Base-by-base conservation (phyloP, 2,113 vertebrate genomes). In the Gnathonemus echidnorhynchus region DNA sequence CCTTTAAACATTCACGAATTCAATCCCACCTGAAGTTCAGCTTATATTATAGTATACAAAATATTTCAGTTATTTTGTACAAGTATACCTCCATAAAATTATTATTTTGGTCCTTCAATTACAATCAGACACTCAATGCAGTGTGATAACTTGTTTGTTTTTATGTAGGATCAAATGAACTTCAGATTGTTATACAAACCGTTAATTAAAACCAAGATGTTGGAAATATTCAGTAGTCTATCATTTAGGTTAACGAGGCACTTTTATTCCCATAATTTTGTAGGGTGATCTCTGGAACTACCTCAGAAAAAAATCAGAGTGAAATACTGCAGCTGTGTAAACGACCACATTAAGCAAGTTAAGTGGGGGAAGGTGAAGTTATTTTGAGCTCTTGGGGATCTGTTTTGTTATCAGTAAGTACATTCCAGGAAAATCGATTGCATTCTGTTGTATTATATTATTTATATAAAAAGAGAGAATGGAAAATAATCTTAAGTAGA, bases 361-460 rank as follows among this genome's bases (percentile, higher is more conserved):
- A 86, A 80, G 11, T 27, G 84, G n/a, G 48, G n/a, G 46, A 21
- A 17, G 84, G 48, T 86, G 46, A 49, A 86, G 84, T 15, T 86
- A 86, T 49, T 49, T n/a, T 49, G n/a, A 48, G 19, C 84, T 86
- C 24, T 86, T 49, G 45, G 45, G 84, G 46, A 27, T 50, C n/a
- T 50, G 84, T 86, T 86, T 86, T 86, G 48, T 50, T n/a, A 86
- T 80, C 50, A 58, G 74, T 86, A 89, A 84, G 42, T 89, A 89
- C 80, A 56, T 39, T 52, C 86, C 31, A 50, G 85, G 45, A 45
- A 74, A 90, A 90, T 90, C 89, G 87, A 90, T 87, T 87, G 56
- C 46, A 27, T 90, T 90, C 46, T 87, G 56, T 87, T 90, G 85
- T 90, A 74, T 74, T 90, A 52, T 87, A 90, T 87, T 77, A 90